These are phyloP conservation scores for Nestor notabilis DNA, from an alignment of 2,113 vertebrate genomes.

Conservation along the genomic window DNA sequence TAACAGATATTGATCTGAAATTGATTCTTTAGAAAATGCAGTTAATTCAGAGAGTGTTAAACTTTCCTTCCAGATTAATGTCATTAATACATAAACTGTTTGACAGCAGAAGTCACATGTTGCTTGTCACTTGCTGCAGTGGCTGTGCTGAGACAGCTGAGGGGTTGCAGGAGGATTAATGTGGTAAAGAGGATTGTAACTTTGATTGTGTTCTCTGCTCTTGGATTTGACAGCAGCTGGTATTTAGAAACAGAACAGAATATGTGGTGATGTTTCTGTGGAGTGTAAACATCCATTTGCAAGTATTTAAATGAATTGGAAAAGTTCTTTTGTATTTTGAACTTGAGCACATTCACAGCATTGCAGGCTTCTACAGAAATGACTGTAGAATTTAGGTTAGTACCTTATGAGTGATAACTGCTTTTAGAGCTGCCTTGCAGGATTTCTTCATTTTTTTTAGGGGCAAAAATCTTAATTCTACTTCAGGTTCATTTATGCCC, in stretches of 20 bases:
- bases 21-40: background rate
- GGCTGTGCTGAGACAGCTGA: background rate
- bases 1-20: background rate
- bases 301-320: background rate
- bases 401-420: background rate
- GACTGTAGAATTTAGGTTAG: background rate
- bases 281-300: background rate
- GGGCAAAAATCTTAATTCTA: background rate
- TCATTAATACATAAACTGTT: background rate
- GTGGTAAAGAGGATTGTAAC: background rate
- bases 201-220: background rate
- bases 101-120: conserved; percentile 10
- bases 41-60: background rate
- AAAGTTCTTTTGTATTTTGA: background rate
- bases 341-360: background rate
- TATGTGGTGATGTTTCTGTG: background rate
- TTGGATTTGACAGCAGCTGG: background rate
- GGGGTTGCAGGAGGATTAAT: conserved; percentile 14
- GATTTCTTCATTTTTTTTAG: background rate
- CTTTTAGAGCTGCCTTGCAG: background rate
- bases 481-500: background rate
- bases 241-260: conserved; percentile 15
- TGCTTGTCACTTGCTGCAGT: conserved; percentile 7
- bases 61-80: background rate
- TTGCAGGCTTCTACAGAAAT: background rate